These are phyloP conservation scores for Alosa sapidissima DNA, from an alignment of 2,797 vertebrate species.

Conservation along the genomic window DNA sequence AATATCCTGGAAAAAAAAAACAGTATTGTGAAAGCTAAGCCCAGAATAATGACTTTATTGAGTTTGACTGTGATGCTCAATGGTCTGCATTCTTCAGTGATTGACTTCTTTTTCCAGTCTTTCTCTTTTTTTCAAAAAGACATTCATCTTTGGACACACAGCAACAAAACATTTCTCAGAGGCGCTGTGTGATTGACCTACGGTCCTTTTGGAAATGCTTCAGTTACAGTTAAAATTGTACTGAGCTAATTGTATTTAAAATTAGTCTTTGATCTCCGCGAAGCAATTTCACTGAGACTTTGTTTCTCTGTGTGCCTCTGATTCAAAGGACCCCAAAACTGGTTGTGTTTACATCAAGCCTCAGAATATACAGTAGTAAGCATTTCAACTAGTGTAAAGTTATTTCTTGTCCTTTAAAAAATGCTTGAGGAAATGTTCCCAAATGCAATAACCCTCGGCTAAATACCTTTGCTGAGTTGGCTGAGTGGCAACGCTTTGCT, in stretches of 20 bases:
- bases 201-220: conserved; percentile 59
- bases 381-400: conserved; percentile 41
- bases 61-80: conserved; percentile 72
- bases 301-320: conserved; percentile 53
- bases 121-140: conserved; percentile 58
- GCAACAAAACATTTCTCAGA: conserved; percentile 59
- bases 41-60: conserved; percentile 73
- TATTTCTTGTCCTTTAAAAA: conserved; percentile 63
- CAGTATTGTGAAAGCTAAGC: conserved; percentile 63
- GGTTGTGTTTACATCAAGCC: conserved; percentile 56
- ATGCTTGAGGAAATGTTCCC: conserved; percentile 58
- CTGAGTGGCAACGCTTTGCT: conserved; percentile 33
- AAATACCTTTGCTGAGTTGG: conserved; percentile 53
- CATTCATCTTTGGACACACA: conserved; percentile 68
- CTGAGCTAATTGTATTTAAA: conserved; percentile 69
- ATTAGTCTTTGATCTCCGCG: conserved; percentile 72
- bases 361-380: conserved; percentile 53
- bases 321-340: conserved; percentile 51
- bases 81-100: conserved; percentile 69
- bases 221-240: conserved; percentile 64
- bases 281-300: conserved; percentile 63
- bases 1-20: conserved; percentile 63
- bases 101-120: conserved; percentile 67
- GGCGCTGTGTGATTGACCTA: conserved; percentile 65
- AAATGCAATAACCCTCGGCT: conserved; percentile 57